Evolutionary conservation across 2,888 invertebrate species (phyloP).

Genomic region (Phania funesta): DNA sequence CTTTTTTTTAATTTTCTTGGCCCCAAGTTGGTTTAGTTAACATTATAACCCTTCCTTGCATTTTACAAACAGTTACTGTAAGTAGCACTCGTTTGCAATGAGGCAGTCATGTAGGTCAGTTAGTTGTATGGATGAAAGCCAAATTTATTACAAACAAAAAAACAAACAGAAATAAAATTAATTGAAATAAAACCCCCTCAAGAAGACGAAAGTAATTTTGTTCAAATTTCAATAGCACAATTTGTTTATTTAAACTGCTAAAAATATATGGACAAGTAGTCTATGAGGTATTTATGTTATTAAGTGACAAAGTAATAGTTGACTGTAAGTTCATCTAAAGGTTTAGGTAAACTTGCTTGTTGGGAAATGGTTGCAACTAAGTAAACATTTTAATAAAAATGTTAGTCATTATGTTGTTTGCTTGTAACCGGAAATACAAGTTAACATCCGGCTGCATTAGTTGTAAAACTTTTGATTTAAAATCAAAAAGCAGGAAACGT

Average conservation of each 20-base stretch:
- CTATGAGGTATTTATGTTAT: background rate
- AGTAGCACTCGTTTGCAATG: background rate
- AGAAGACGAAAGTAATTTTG: slow-evolving; percentile 6
- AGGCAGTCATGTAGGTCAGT: slow-evolving; percentile 48
- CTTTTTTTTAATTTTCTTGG: background rate
- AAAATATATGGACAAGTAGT: background rate
- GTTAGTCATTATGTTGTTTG: slow-evolving; percentile 29
- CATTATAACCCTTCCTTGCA: slow-evolving; percentile 26
- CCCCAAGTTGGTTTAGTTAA: slow-evolving; percentile 24
- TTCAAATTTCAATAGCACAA: slow-evolving; percentile 20
- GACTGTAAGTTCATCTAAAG: background rate
- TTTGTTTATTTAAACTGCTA: slow-evolving; percentile 27
- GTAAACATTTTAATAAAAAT: background rate
- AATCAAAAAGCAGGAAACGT: background rate
- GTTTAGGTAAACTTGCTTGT: background rate
- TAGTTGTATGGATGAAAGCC: slow-evolving; percentile 33
- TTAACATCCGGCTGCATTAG: slow-evolving; percentile 33
- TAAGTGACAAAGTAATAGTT: background rate
- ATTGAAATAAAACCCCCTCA: background rate
- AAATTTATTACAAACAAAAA: background rate
- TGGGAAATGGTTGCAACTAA: background rate
- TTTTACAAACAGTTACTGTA: slow-evolving; percentile 11
- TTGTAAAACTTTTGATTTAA: background rate
- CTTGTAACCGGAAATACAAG: slow-evolving; percentile 43
- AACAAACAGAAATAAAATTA: background rate